Percentiles rank a stretch among this genome's conserved stretches.
Evolutionary conservation across 2,113 vertebrate species (phyloP).

Genomic region (Urocolius indicus): DNA sequence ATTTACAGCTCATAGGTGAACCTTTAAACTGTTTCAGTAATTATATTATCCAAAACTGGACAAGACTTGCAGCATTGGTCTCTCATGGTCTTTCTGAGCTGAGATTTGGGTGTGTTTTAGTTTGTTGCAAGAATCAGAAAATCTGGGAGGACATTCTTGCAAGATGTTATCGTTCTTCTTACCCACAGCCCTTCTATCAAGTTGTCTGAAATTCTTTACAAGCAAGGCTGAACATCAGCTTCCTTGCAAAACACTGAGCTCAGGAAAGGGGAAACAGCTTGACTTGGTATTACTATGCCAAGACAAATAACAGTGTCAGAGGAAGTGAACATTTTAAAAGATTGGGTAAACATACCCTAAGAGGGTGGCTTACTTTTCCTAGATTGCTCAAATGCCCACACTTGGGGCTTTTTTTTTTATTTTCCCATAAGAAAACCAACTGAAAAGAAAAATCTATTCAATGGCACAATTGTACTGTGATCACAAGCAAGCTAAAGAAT

Average conservation of each 20-base stretch:
- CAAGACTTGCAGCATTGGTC: background rate
- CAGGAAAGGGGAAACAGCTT: constrained; percentile 33
- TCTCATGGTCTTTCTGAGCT: background rate
- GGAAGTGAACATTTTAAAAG: constrained; percentile 3
- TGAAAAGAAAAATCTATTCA: background rate
- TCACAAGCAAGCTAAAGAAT: background rate
- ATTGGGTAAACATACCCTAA: background rate
- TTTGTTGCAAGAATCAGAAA: background rate
- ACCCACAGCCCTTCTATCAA: background rate
- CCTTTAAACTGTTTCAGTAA: constrained; percentile 1
- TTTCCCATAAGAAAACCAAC: background rate
- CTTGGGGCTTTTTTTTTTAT: background rate
- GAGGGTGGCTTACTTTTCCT: background rate
- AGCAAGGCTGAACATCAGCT: background rate
- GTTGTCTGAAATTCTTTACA: background rate
- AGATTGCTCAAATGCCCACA: background rate
- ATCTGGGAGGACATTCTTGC: background rate
- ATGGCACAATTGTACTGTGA: background rate
- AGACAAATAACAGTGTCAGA: constrained; percentile 48
- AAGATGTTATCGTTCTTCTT: background rate
- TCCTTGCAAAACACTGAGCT: constrained; percentile 6
- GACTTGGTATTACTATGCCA: constrained; percentile 5
- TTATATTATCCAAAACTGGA: background rate
- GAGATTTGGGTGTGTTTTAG: background rate
- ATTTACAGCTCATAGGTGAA: constrained; percentile 26